Evolutionary conservation across 2,888 invertebrate species (phyloP).

Genomic region (Heliconius ethilla): DNA sequence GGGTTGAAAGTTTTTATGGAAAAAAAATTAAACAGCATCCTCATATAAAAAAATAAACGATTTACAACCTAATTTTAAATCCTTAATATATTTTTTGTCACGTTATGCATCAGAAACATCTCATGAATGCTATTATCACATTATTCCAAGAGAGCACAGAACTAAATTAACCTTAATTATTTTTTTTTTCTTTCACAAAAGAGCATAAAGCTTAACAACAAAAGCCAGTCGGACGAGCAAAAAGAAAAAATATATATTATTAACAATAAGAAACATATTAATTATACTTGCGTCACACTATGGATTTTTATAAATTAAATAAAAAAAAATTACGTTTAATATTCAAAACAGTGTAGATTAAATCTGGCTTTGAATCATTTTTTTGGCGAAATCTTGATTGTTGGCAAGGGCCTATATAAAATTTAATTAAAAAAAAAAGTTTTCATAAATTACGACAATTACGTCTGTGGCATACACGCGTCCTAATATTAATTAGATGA

Average conservation of each 20-base stretch:
- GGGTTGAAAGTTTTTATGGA: too few species aligned
- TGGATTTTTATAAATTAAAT: neutral
- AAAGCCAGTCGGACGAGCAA: neutral
- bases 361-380: neutral
- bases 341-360: neutral
- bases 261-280: neutral
- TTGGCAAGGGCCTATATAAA: neutral
- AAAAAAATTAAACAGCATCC: neutral
- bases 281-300: neutral
- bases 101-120: too few species aligned
- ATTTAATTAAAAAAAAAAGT: too few species aligned
- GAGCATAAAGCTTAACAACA: neutral
- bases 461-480: constrained; percentile 4
- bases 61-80: too few species aligned
- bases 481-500: constrained; percentile 27
- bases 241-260: neutral
- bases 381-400: neutral
- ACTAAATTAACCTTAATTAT: too few species aligned
- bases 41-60: neutral
- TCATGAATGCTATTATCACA: too few species aligned
- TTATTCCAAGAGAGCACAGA: too few species aligned
- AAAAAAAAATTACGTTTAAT: neutral
- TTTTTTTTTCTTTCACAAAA: neutral
- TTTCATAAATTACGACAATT: neutral
- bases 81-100: too few species aligned